These are phyloP conservation scores for Scomber japonicus DNA, from an alignment of 2,113 vertebrate species.

Conservation along the genomic window DNA sequence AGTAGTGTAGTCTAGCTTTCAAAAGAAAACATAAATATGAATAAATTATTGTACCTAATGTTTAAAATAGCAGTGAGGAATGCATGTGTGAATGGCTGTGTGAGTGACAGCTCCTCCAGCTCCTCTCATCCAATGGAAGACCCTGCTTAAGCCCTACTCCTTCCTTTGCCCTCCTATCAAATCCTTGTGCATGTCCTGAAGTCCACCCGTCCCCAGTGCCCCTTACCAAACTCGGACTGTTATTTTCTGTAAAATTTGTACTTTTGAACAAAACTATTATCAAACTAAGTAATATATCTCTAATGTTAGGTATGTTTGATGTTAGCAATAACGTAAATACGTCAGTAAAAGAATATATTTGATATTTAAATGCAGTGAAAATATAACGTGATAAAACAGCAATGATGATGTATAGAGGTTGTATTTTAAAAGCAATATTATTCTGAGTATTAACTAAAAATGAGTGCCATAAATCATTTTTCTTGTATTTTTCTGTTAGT, in stretches of 20 bases:
- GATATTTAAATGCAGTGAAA: slow-evolving; percentile 80
- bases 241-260: slow-evolving; percentile 78
- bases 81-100: slow-evolving; percentile 71
- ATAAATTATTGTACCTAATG: slow-evolving; percentile 61
- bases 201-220: slow-evolving; percentile 45
- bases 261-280: slow-evolving; percentile 70
- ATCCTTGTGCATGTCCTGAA: slow-evolving; percentile 80
- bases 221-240: slow-evolving; percentile 79
- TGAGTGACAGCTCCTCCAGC: slow-evolving; percentile 68
- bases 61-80: slow-evolving; percentile 57
- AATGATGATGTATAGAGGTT: slow-evolving; percentile 61
- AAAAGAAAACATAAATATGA: slow-evolving; percentile 42
- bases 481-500: slow-evolving; percentile 46
- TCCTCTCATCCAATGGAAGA: slow-evolving; percentile 63
- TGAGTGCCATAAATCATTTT: slow-evolving; percentile 73
- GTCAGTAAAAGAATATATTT: slow-evolving; percentile 82
- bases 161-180: slow-evolving; percentile 42
- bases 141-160: slow-evolving; percentile 37
- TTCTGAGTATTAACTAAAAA: slow-evolving; percentile 58
- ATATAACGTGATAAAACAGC: slow-evolving; percentile 58
- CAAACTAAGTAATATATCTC: slow-evolving; percentile 70
- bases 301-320: slow-evolving; percentile 74
- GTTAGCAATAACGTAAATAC: slow-evolving; percentile 85
- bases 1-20: slow-evolving; percentile 65
- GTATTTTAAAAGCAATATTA: slow-evolving; percentile 83